phyloP scores from a whole-genome alignment of 2,797 vertebrate species.

The Arrhamphus sclerolepis region DNA sequence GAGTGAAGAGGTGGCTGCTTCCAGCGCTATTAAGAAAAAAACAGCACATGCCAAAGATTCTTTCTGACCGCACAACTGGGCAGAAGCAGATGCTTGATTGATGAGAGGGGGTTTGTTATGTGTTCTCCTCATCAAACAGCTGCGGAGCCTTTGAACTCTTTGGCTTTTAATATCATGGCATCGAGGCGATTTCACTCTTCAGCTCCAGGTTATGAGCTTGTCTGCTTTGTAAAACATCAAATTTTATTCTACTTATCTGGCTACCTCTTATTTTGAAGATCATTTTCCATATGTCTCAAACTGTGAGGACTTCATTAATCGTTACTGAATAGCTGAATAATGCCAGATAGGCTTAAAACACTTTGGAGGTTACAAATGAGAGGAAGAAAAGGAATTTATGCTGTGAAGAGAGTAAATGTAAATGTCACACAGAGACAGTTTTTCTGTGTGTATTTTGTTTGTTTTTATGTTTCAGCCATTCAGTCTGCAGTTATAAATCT shows the following conservation, averaged over 20 bases:
- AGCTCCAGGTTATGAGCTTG: slow-evolving; percentile 1
- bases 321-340: neutral
- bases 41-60: slow-evolving; percentile 73
- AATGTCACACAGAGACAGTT: neutral
- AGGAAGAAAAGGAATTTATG: neutral
- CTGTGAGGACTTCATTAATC: neutral
- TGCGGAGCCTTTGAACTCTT: slow-evolving; percentile 50
- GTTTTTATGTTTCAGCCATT: neutral
- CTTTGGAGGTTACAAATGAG: neutral
- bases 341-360: neutral
- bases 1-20: slow-evolving; percentile 66
- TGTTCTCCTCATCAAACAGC: slow-evolving; percentile 63
- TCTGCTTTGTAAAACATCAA: neutral
- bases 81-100: slow-evolving; percentile 66
- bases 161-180: slow-evolving; percentile 40
- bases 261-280: neutral
- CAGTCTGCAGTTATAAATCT: slow-evolving; percentile 5
- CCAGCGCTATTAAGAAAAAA: slow-evolving; percentile 33
- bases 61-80: slow-evolving; percentile 67
- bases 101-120: slow-evolving; percentile 57
- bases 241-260: neutral
- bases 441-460: too few species aligned
- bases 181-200: slow-evolving; percentile 19
- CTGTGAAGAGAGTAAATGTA: neutral
- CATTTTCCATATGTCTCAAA: neutral